These are phyloP conservation scores for Hirtodrosophila confusa DNA, from an alignment of 2,888 invertebrate species.

Conservation along the genomic window DNA sequence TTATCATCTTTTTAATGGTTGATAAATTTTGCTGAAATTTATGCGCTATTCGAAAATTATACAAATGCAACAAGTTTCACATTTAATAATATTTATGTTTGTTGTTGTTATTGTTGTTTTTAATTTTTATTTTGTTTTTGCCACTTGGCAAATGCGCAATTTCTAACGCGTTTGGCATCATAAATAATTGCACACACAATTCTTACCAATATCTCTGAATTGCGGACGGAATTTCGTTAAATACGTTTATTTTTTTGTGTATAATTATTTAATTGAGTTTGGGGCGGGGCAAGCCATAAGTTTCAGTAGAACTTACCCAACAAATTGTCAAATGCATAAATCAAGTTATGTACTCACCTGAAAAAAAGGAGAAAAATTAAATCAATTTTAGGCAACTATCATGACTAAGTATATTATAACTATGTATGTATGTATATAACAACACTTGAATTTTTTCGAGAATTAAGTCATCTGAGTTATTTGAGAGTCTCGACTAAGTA, in stretches of 20 bases:
- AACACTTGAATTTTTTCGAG: no score
- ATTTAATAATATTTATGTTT: no score
- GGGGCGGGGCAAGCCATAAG: constrained; percentile 32
- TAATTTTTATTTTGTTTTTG: constrained; percentile 20
- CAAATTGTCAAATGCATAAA: not conserved
- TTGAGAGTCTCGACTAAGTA: no score
- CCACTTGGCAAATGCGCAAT: constrained; percentile 56
- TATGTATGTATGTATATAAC: no score
- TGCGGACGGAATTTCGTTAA: constrained; percentile 2
- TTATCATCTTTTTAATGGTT: constrained; percentile 21
- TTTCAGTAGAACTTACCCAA: constrained; percentile 35
- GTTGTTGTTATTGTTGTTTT: no score
- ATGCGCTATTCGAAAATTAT: constrained; percentile 49
- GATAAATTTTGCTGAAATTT: constrained; percentile 49
- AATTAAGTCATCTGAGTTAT: no score
- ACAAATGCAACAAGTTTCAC: not conserved
- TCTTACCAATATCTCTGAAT: constrained; percentile 6
- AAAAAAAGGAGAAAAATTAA: constrained; percentile 28
- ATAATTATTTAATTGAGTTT: constrained; percentile 2
- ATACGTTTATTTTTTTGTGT: no score
- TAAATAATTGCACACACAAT: constrained; percentile 22
- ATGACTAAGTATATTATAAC: no score
- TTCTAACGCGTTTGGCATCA: constrained; percentile 51
- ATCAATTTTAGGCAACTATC: no score
- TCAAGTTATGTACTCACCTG: constrained; percentile 52